Evolutionary conservation across 2,113 vertebrate species (phyloP), one percentile per base, ranked within the genome.

Genomic region (Triplophysa rosa): DNA sequence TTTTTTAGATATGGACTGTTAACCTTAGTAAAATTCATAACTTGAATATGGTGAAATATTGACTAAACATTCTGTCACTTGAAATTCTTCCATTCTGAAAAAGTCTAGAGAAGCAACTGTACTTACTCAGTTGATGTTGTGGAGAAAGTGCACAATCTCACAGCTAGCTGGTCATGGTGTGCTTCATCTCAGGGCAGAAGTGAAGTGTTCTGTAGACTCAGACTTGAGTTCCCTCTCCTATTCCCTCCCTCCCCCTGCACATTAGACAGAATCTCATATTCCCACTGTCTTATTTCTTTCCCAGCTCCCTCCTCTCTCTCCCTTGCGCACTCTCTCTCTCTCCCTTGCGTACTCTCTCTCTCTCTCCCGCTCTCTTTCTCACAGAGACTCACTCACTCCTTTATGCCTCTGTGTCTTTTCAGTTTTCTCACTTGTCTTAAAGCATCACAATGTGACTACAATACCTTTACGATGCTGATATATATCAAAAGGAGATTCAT

Each of bases 101-200:
- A 45, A 74, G 71, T 16, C 29, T 49, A 29, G 42, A 81, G 72
- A 83, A 11, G 67, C 40, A 49, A 9, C 42, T 23, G 54, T 92
- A 93, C 92, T 93, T 83, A 93, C 92, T 92, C 90, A 81, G 88
- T 89, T 87, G 88, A 90, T 91, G 89, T 90, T 89, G 23, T 83
- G 89, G 89, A 90, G 88, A 91, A 88, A 79, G 77, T 83, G 83
- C 88, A 88, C 86, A 84, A 87, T 81, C 86, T 84, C 82, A 87
- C 88, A 78, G 88, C 84, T 91, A 91, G 84, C 86, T 90, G 87
- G 87, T 86, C 92, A 93, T 93, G 90, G 85, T 91, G 89, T 78
- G 83, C 84, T 82, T 76, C 45, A 87, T 91, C 88, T 92, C 88
- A 52, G 49, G 49, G 49, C 74, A 78, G 89, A 88, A 92, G 85